Evolutionary conservation across 23 tunicate species (phyloP), one percentile per base, ranked within the genome.

Genomic region (Trididemnum nubilum): DNA sequence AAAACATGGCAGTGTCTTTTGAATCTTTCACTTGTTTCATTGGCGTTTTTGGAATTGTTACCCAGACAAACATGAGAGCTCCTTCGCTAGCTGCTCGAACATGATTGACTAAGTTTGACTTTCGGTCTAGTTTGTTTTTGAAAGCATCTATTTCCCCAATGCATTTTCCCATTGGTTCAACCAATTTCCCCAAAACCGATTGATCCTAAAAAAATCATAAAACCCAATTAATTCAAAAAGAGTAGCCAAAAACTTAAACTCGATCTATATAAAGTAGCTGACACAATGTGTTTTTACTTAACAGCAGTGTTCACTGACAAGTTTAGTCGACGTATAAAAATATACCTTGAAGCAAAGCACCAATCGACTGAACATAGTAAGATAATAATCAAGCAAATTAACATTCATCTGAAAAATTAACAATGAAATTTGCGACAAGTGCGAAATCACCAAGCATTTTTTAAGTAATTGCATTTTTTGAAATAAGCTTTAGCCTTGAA

Each of bases 1-100:
- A 91, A 64, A 96, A 96, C 81, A 78, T 72, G 33, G 73, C 94
- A 3, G 98, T 70, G 5, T 96, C 85, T 64, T 71, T 84, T 30
- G 82, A 32, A 29, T 84, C 97, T 50, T 96, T 78, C 29, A 96
- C 94, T 44, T 82, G 85, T 4, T 75, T 85, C 81, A 66, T 80
- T 12, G 99, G 99, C 2, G 92, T 72, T 73, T 90, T 90, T 1
- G 93, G 82, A 30, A 85, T 64, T 18, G 52, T 36, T 27, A 90
- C 67, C 99, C 99, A 96, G 7, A 83, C 84, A 37, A 96, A 91
- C 34, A 94, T 92, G 29, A 71, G 23, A 2, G 66, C 78, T 9
- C 88, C 95, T 38, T 94, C 94, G 58, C 81, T 63, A 2, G 85
- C 82, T 0, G 98, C 91, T 54, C 50, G 36, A 23, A 80, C 71